Base-by-base conservation (phyloP, 2,888 invertebrate genomes). In the Drosophila recens region DNA sequence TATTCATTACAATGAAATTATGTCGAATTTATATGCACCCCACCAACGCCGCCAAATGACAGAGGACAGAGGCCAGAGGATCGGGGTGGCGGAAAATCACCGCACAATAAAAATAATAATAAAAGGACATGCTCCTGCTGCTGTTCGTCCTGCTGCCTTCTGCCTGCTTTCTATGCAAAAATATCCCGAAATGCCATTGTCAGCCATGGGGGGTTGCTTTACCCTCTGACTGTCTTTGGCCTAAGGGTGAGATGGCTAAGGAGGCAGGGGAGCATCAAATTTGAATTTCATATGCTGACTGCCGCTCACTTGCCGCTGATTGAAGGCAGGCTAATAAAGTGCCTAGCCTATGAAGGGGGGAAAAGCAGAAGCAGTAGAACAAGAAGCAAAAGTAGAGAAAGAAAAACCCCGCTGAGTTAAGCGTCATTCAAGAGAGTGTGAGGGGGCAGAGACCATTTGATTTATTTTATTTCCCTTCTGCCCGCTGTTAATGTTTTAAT, bases 1-100 rank as follows among this genome's bases (percentile, higher is more conserved):
- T 92, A 92, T 92, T 92, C 92, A 92, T 92, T 92, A 92, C 90
- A 91, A 91, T 80, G 90, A 91, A 91, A 92, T 92, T 91, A 92
- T 92, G 90, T 91, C 88, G 90, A 89, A 92, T 92, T 92, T 92
- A 92, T 92, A 92, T 92, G 92, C 92, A 92, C 92, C 92, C 92
- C 91, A 85, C 30, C 30, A 30, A 65, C 67, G 43, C 67, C 67
- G 43, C 45, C 62, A 69, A 84, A 64, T 67, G 84, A 81, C 81
- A 27, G 27, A 27, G 27, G 27, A 27, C 81, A 27, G 27, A 27
- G 27, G 27, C 5, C 27, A 27, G 13, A 8, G 13, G 11, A 43
- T n/a, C 1, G 4, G 70, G 70, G 58, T 73, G 71, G 64, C 77
- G 70, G 67, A 81, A 90, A 91, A 91, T 91, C 90, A 90, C 87